Evolutionary conservation across 92 coral and sea anemone species (phyloP), one percentile per base, ranked within the genome.

Genomic region (Galaxea fascicularis): DNA sequence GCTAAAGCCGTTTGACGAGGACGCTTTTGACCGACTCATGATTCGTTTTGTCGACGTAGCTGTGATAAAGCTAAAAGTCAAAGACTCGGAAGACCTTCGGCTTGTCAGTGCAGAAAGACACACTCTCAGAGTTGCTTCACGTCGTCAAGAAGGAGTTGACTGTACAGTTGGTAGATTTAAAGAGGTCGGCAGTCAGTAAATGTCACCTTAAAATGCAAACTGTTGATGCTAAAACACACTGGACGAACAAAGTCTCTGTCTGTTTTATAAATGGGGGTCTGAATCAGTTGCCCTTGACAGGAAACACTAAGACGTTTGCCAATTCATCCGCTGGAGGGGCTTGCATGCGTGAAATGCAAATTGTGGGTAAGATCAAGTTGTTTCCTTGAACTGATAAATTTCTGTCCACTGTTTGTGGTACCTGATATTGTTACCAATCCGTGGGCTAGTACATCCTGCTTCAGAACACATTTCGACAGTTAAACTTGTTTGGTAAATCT

Each of bases 191-290:
- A 17, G 31, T 76, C 28, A 29, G 51, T 15, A 62, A 12, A 29
- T 76, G 80, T 10, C 65, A 20, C 51, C 67, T 76, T 18, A 58
- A 62, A 15, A 58, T 57, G 52, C n/a, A 52, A 4, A 57, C 46
- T 20, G 15, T 4, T 28, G 15, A 17, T 6, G 47, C 8, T 0
- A 47, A 25, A 15, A 22, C 77, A 73, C 62, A n/a, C n/a, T n/a
- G 16, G 16, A 22, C 12, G 13, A 41, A 15, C 28, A 31, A 1
- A 29, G 21, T 5, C 80, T 76, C 8, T 52, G 80, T 18, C 29
- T 76, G 80, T n/a, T n/a, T 4, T 76, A 76, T 53, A 22, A 76
- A 57, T 57, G 80, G 80, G 12, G 44, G 3, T 76, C 53, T 21
- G 67, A 57, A 0, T 29, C 53, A 62, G 3, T 62, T 22, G 28